These are phyloP conservation scores for Barypeithes pellucidus DNA, from an alignment of 2,888 invertebrate species.

Conservation along the genomic window DNA sequence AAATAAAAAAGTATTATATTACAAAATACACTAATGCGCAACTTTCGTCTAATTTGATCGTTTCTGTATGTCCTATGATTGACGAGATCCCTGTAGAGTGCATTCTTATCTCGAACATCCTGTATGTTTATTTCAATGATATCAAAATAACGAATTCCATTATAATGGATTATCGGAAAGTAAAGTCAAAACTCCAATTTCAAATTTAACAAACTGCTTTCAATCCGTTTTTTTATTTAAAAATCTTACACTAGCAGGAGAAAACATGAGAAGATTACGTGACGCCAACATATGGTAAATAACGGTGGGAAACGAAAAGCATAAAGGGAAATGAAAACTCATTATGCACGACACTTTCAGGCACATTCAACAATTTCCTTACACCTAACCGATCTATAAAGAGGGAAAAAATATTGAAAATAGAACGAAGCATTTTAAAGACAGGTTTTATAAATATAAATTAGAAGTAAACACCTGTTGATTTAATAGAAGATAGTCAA, in stretches of 20 bases:
- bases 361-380: slow-evolving; percentile 35
- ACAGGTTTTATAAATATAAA: background rate
- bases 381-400: slow-evolving; percentile 42
- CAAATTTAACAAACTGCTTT: background rate
- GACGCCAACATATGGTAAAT: slow-evolving; percentile 34
- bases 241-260: slow-evolving; percentile 1
- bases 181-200: too few species aligned
- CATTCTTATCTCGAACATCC: too few species aligned
- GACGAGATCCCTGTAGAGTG: too few species aligned
- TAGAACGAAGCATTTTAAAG: background rate
- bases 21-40: too few species aligned
- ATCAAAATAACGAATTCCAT: too few species aligned
- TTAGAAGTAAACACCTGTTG: background rate
- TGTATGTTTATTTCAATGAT: too few species aligned
- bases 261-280: slow-evolving; percentile 8
- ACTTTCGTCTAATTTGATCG: too few species aligned
- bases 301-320: slow-evolving; percentile 36
- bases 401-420: slow-evolving; percentile 20
- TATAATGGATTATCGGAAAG: too few species aligned
- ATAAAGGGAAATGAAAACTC: slow-evolving; percentile 42
- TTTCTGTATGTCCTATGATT: too few species aligned
- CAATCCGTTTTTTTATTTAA: background rate
- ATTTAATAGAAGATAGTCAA: background rate
- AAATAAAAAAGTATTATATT: too few species aligned
- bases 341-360: slow-evolving; percentile 39